phyloP scores from a whole-genome alignment of 2,113 vertebrate genomes.

The Ahaetulla prasina region DNA sequence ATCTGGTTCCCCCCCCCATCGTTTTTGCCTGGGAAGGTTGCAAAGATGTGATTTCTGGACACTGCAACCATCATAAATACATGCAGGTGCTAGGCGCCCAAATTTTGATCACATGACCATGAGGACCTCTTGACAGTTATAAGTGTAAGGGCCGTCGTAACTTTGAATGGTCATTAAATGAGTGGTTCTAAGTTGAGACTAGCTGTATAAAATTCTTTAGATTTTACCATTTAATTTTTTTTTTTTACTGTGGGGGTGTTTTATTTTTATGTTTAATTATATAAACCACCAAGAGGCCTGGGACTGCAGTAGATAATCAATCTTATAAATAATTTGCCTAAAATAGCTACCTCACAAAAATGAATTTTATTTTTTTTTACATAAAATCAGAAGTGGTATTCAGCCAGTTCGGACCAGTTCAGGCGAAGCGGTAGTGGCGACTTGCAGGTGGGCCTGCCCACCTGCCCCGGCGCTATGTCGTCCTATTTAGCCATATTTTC shows the following conservation, averaged over 20 bases:
- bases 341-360: neutral
- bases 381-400: too few relatives aligned
- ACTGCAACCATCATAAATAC: neutral
- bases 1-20: too few relatives aligned
- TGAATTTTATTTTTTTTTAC: neutral
- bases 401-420: too few relatives aligned
- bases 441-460: too few relatives aligned
- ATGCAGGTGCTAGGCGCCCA: neutral
- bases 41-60: too few relatives aligned
- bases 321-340: neutral
- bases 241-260: neutral
- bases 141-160: neutral
- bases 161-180: neutral
- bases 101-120: neutral
- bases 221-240: neutral
- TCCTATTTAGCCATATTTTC: too few relatives aligned
- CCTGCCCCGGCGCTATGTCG: too few relatives aligned
- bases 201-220: neutral
- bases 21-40: neutral
- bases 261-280: neutral
- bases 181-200: neutral
- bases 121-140: neutral
- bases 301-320: neutral
- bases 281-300: neutral
- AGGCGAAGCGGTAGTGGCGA: too few relatives aligned